Evolutionary conservation across 2,797 vertebrate genomes (phyloP).

Genomic region (Selene dorsalis): DNA sequence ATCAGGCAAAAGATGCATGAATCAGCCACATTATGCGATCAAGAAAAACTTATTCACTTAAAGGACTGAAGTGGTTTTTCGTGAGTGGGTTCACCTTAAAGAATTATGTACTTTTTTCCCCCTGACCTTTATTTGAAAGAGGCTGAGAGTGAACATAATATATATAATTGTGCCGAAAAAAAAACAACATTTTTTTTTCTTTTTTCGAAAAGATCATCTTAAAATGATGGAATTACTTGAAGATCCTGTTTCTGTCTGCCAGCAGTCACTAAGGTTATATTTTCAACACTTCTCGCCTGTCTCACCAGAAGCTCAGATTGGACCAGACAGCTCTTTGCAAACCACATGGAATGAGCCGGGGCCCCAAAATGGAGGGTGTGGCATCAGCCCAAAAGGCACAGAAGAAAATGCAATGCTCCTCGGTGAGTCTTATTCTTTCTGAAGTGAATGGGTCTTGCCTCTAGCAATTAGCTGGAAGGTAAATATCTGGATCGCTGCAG

Average conservation of each 20-base stretch:
- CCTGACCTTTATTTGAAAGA: slow-evolving; percentile 44
- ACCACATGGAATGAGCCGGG: slow-evolving; percentile 40
- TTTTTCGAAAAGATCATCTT: slow-evolving; percentile 17
- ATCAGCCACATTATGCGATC: slow-evolving; percentile 40
- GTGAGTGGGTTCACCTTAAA: slow-evolving; percentile 30
- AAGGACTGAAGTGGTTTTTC: slow-evolving; percentile 30
- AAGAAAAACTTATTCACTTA: slow-evolving; percentile 46
- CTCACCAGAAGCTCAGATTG: slow-evolving; percentile 33
- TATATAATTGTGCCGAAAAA: slow-evolving; percentile 2
- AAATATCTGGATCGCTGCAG: slow-evolving; percentile 74
- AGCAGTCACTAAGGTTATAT: slow-evolving; percentile 1
- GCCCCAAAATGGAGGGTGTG: slow-evolving; percentile 55
- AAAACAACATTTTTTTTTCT: too few relatives aligned
- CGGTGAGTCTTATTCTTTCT: slow-evolving; percentile 46
- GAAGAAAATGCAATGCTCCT: slow-evolving; percentile 62
- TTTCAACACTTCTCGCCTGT: slow-evolving; percentile 26
- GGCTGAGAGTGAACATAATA: slow-evolving; percentile 36
- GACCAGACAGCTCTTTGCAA: slow-evolving; percentile 37
- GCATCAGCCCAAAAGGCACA: slow-evolving; percentile 55
- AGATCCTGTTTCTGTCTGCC: slow-evolving; percentile 11
- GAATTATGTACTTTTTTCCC: slow-evolving; percentile 46
- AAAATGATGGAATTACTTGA: slow-evolving; percentile 17
- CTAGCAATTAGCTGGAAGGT: slow-evolving; percentile 78
- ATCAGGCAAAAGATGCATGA: slow-evolving; percentile 24
- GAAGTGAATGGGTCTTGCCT: slow-evolving; percentile 63